Evolutionary conservation across 2,113 vertebrate genomes (phyloP), one percentile per base, ranked within the genome.

Genomic region (Montifringilla adamsi): DNA sequence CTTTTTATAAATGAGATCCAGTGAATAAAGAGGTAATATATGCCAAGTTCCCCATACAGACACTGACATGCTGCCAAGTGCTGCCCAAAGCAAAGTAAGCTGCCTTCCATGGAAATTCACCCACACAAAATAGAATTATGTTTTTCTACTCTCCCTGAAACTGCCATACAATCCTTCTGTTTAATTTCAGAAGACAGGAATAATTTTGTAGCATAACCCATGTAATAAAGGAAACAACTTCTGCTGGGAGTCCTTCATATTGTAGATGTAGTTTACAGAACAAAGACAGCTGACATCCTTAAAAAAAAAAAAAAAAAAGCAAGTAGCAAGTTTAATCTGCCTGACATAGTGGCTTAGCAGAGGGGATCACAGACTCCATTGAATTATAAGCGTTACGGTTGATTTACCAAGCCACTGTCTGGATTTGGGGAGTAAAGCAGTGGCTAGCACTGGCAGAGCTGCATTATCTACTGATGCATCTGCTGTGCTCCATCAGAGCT

Each of bases 161-260:
- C 39, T 23, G 37, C 74, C 58, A 79, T 46, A 70, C 17, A 53
- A 69, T 44, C 56, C 66, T 94, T 81, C 81, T 87, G 93, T 72
- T 94, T 94, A 91, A 87, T 95, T 87, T 89, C 56, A 87, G 74
- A 93, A 79, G 43, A 89, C 74, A 88, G 76, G 44, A 93, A 77
- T 77, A 87, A 69, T 56, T 94, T 76, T 80, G 67, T 56, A 60
- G 69, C 53, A 56, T 76, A 84, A 73, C 73, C 22, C n/a, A 68
- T 58, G 26, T 11, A 39, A 39, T 58, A 66, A 91, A 89, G 67
- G 31, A 86, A 92, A 56, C 52, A 73, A 27, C 30, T 63, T 55
- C 33, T 18, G 12, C 8, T 70, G 59, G 28, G 33, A 83, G 73
- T 86, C 53, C 49, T 89, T 93, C 55, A n/a, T n/a, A n/a, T 19